Base-by-base conservation (phyloP, 2,888 invertebrate species). In the Drosophila aldrichi region DNA sequence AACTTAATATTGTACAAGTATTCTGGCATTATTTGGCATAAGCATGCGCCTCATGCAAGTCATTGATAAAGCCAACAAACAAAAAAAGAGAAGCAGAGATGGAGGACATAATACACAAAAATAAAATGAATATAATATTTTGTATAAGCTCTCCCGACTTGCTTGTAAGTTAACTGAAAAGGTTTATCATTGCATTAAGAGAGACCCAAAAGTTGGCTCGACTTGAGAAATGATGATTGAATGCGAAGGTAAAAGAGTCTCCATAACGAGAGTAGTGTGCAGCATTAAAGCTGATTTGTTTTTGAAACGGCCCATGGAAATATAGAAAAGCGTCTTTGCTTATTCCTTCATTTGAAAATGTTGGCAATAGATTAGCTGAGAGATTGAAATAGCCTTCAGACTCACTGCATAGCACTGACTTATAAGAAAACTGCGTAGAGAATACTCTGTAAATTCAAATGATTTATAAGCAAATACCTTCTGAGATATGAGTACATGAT, bases 1-100 rank as follows among this genome's bases (percentile, higher is more conserved):
- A 67, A 67, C 69, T 74, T 77, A 58, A 74, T 64, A 64, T 60
- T 62, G 68, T 58, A 32, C 16, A 10, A 38, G 41, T 32, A 43
- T 61, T 62, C 51, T 46, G 55, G 61, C 36, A 58, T 49, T 56
- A 61, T 56, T 51, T 38, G 56, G 46, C 56, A 67, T 34, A 48
- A 40, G 52, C 44, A 25, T 44, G 25, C 46, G 20, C 58, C 52
- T 69, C 54, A 43, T 65, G 79, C 62, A 69, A 79, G 74, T 66
- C 79, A 69, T 46, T 49, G 61, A 68, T 57, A 65, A 54, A 34
- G 14, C 43, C 40, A 38, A 34, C 38, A 34, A 1, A 20, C 43
- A 32, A 32, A 5, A 34, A 22, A 34, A 32, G 20, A 16, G n/a
- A n/a, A n/a, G n/a, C n/a, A 2, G 18, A 46, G 25, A 29, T n/a